Conservation (phyloP, 1,140 invertebrate species). For the Drosophila ogumai region DNA sequence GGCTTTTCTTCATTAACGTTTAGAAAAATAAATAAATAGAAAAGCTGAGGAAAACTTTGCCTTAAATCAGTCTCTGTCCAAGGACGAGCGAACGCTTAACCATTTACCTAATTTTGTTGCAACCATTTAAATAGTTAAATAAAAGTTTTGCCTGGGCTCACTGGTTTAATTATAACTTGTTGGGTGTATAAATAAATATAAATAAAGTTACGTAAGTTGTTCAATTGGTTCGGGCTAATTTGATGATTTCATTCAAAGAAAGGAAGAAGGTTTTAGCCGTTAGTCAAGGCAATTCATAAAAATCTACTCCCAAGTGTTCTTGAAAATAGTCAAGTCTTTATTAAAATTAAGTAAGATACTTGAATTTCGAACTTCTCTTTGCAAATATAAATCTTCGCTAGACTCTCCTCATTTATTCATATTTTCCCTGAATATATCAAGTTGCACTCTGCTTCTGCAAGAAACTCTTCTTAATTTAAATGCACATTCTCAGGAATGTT, state of each 20-base stretch:
- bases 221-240: not conserved
- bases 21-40: slow-evolving; percentile 13
- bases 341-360: not conserved
- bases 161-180: not conserved
- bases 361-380: not conserved
- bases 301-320: not conserved
- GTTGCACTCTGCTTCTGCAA: not conserved
- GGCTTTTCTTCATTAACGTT: slow-evolving; percentile 15
- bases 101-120: slow-evolving; percentile 11
- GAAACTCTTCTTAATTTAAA: slow-evolving; percentile 19
- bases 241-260: no score
- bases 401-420: not conserved
- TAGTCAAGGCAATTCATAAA: no score
- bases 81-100: not conserved
- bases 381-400: not conserved
- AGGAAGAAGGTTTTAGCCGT: no score
- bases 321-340: not conserved
- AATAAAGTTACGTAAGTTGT: not conserved
- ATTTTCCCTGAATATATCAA: not conserved
- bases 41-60: slow-evolving; percentile 5
- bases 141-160: not conserved
- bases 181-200: not conserved
- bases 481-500: slow-evolving; percentile 1
- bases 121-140: not conserved
- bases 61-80: not conserved